phyloP scores from a whole-genome alignment of 2,797 vertebrate genomes.

The Epinephelus awoara region DNA sequence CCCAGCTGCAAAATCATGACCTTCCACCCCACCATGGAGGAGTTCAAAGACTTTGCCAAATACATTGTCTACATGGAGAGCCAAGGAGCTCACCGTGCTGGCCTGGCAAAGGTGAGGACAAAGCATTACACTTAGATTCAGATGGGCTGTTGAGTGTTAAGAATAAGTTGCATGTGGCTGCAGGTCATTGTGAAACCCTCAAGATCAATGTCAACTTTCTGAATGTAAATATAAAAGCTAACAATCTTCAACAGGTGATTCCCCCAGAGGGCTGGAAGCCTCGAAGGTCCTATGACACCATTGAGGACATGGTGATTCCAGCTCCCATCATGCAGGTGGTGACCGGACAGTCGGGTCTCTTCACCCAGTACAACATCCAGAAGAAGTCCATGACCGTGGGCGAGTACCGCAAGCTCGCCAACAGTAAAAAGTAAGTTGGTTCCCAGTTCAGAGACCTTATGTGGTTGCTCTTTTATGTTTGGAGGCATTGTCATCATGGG shows the following conservation, averaged over 20 bases:
- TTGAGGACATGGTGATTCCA: slow-evolving; percentile 96
- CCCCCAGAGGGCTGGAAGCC: slow-evolving; percentile 98
- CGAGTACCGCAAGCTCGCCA: slow-evolving; percentile 95
- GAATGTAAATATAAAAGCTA: slow-evolving; percentile 1
- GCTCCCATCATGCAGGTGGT: slow-evolving; percentile 98
- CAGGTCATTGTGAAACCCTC: background rate
- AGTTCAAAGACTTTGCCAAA: slow-evolving; percentile 94
- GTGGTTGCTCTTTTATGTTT: background rate
- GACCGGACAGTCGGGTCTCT: slow-evolving; percentile 97
- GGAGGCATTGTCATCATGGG: background rate
- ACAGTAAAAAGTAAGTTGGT: slow-evolving; percentile 95
- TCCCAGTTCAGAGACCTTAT: background rate
- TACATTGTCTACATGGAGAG: slow-evolving; percentile 95
- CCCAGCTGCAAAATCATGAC: slow-evolving; percentile 98
- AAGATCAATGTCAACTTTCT: background rate
- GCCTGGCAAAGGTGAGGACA: slow-evolving; percentile 84
- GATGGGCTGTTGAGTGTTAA: background rate
- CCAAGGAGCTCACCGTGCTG: slow-evolving; percentile 95
- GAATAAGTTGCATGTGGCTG: background rate
- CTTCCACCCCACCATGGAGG: slow-evolving; percentile 94
- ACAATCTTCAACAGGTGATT: slow-evolving; percentile 86
- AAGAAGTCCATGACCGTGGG: slow-evolving; percentile 98
- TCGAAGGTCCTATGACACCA: slow-evolving; percentile 91
- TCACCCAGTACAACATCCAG: slow-evolving; percentile 99
- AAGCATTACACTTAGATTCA: background rate